Percentiles rank a stretch among this genome's conserved stretches.
Conservation (phyloP, 1,140 invertebrate genomes). For the Drosophila guanche region DNA sequence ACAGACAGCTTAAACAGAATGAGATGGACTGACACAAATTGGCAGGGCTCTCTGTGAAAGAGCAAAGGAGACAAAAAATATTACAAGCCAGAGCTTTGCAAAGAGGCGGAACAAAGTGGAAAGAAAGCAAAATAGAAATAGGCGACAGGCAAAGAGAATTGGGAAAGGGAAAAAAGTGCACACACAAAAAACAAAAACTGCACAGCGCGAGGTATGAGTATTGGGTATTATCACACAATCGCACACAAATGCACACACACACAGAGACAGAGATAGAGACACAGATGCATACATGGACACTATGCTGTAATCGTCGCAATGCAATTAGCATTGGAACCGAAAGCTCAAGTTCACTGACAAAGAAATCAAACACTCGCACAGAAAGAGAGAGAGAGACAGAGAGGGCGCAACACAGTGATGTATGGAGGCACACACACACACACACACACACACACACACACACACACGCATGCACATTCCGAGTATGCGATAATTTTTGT, state of each 20-base stretch:
- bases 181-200: slow-evolving; percentile 37
- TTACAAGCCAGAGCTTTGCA: slow-evolving; percentile 60
- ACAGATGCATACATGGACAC: slow-evolving; percentile 19
- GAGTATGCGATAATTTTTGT: slow-evolving; percentile 68
- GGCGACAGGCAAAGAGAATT: too few relatives aligned
- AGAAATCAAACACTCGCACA: slow-evolving; percentile 68
- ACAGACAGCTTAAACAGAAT: slow-evolving; percentile 23
- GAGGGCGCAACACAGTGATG: neutral
- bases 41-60: too few relatives aligned
- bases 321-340: slow-evolving; percentile 74
- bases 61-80: slow-evolving; percentile 54
- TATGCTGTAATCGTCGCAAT: slow-evolving; percentile 81
- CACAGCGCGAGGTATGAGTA: slow-evolving; percentile 53
- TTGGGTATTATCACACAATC: slow-evolving; percentile 63
- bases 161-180: slow-evolving; percentile 1
- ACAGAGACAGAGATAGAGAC: slow-evolving; percentile 15
- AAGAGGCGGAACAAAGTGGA: slow-evolving; percentile 52
- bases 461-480: slow-evolving; percentile 11
- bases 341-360: slow-evolving; percentile 82
- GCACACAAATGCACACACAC: slow-evolving; percentile 17
- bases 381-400: slow-evolving; percentile 5
- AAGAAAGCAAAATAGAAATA: slow-evolving; percentile 32
- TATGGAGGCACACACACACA: slow-evolving; percentile 10
- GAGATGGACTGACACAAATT: slow-evolving; percentile 11
- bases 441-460: slow-evolving; percentile 8